phyloP scores from a whole-genome alignment of 2,113 vertebrate genomes.

The Aspidoscelis tigris region DNA sequence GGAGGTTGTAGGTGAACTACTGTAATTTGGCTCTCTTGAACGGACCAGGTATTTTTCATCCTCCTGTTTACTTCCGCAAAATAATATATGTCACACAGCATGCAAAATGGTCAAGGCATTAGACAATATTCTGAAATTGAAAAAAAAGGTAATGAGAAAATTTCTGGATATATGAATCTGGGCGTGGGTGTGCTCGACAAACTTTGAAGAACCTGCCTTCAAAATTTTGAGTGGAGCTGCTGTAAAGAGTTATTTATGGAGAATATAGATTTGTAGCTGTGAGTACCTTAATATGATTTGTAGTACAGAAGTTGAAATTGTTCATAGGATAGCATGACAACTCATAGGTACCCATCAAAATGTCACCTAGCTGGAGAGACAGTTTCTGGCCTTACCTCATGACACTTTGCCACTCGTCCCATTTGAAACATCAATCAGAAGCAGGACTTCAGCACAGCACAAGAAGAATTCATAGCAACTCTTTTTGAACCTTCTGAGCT shows the following conservation, averaged over 20 bases:
- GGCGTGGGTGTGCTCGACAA: background rate
- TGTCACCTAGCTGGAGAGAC: background rate
- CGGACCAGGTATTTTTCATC: too few relatives aligned
- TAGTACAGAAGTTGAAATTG: slow-evolving; percentile 17
- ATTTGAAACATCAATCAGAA: slow-evolving; percentile 17
- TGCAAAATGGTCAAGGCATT: background rate
- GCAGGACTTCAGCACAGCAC: background rate
- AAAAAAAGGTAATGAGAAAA: background rate
- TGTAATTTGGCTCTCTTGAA: too few relatives aligned
- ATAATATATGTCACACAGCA: too few relatives aligned
- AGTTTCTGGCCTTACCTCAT: slow-evolving; percentile 8
- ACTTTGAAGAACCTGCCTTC: background rate
- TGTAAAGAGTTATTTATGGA: background rate
- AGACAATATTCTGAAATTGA: too few relatives aligned
- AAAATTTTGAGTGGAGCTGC: background rate
- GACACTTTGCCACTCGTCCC: background rate
- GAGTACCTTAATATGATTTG: background rate
- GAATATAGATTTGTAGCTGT: background rate
- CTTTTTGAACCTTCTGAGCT: background rate
- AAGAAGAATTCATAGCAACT: background rate
- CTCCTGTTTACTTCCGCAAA: background rate
- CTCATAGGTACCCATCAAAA: slow-evolving; percentile 10
- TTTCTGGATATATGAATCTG: background rate
- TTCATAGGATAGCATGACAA: background rate
- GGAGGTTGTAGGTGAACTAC: too few relatives aligned